Base-by-base conservation (phyloP, 2,888 invertebrate genomes). In the Micoletzkya japonica region DNA sequence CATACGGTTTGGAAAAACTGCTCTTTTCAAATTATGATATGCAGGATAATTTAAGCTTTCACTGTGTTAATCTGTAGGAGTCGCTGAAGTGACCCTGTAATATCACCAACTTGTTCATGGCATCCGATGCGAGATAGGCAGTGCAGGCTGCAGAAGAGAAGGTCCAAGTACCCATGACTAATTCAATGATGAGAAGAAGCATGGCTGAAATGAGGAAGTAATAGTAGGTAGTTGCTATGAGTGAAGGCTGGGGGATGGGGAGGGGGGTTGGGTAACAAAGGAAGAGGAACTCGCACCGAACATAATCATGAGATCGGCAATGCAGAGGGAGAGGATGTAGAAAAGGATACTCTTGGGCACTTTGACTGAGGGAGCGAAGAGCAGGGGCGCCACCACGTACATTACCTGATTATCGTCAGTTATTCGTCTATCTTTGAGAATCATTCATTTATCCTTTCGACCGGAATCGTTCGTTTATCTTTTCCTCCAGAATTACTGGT, bases 91-190 rank as follows among this genome's bases (percentile, higher is more conserved):
- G n/a, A n/a, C n/a, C n/a, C n/a, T n/a, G n/a, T n/a, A n/a, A n/a
- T n/a, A n/a, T n/a, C n/a, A n/a, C n/a, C n/a, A 54, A 79, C 81
- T 84, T 84, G 73, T 84, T 84, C 80, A 84, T 81, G 36, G 81
- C 80, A 59, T 84, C 84, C 67, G 83, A 81, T 26, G 83, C 70
- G 58, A 84, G 73, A 71, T 84, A 84, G 14, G 82, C 74, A 2
- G 77, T 82, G 72, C 83, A 82, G 3, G 81, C 77, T 52, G 77
- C 66, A 4, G 76, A 73, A 20, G 81, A 78, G 69, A 84, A 82
- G 63, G 73, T 77, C 84, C 84, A 84, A 20, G 83, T 84, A 37
- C 82, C 82, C 50, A 82, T 75, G 4, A 83, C 78, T 17, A 84
- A 60, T 60, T 84, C 84, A 64, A 81, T 78, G 56, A 82, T 80